Base-by-base conservation (phyloP, 1,140 invertebrate genomes). In the Philopotamus ludificatus region DNA sequence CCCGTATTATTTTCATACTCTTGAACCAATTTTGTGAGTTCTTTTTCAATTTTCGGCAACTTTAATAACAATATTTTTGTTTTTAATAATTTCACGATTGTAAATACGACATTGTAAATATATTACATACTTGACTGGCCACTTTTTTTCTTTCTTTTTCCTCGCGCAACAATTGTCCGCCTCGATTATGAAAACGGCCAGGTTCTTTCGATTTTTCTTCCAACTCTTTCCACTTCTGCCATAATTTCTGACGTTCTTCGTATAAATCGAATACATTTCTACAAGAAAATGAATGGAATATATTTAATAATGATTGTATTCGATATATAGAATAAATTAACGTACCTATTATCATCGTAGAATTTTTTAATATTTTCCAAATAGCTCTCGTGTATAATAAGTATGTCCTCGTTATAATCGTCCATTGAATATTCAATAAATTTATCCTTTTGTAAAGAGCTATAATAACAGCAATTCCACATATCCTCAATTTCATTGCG, bases 101-200 rank as follows among this genome's bases (percentile, higher is more conserved):
- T n/a, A n/a, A n/a, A n/a, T n/a, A n/a, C n/a, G n/a, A n/a, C n/a
- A n/a, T n/a, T n/a, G n/a, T n/a, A 63, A 57, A 7, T 49, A 61
- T 53, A 54, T 3, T 22, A 16, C 28, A 8, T 55, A 81, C 81
- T 73, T 86, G 87, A 23, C 80, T 82, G 1, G 84, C 74, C 23
- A 85, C 79, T 4, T 74, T 72, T 73, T 92, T 94, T 8, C 92
- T 81, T 71, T 91, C 89, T 70, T 89, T 92, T 76, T 95, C 93
- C 74, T 95, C 92, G 22, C 84, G 82, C 0, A 95, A 76, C 7
- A 95, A 79, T 68, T 90, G 87, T 0, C 92, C 92, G 3, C 92
- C 92, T 44, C 93, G 83, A 77, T 94, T 93, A 63, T 92, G 87
- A 72, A 89, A 93, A 1, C 93, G 82, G 66, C 89, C 87, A 0